phyloP scores from a whole-genome alignment of 2,797 vertebrate species.

The Sebastes alutus region DNA sequence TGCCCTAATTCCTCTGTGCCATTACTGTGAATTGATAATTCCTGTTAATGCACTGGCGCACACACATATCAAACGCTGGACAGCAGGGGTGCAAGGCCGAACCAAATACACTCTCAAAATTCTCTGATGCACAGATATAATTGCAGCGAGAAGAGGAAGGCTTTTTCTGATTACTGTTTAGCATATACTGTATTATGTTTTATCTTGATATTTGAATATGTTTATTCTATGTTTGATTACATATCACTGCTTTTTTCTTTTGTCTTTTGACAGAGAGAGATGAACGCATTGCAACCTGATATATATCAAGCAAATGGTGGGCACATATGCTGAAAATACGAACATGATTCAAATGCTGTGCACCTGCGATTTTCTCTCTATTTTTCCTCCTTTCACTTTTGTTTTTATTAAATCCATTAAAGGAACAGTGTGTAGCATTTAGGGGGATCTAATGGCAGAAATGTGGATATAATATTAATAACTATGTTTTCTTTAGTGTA shows the following conservation, averaged over 20 bases:
- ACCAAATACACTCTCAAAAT: not conserved
- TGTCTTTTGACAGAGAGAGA: not conserved
- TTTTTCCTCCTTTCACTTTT: not conserved
- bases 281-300: not conserved
- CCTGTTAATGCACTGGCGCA: not conserved
- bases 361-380: no score
- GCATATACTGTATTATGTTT: not conserved
- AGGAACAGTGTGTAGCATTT: no score
- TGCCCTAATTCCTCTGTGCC: not conserved
- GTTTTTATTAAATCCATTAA: no score
- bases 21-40: not conserved
- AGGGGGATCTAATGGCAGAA: no score
- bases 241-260: not conserved
- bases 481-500: not conserved
- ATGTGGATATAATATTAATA: no score
- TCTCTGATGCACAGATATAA: not conserved
- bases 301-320: not conserved
- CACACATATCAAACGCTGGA: not conserved
- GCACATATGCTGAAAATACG: not conserved
- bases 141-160: not conserved
- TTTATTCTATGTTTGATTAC: no score
- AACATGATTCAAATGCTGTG: not conserved
- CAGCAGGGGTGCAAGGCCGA: not conserved
- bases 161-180: not conserved
- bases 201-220: not conserved